phyloP scores from a whole-genome alignment of 2,888 invertebrate genomes.

The Neocrepidodera transversa region DNA sequence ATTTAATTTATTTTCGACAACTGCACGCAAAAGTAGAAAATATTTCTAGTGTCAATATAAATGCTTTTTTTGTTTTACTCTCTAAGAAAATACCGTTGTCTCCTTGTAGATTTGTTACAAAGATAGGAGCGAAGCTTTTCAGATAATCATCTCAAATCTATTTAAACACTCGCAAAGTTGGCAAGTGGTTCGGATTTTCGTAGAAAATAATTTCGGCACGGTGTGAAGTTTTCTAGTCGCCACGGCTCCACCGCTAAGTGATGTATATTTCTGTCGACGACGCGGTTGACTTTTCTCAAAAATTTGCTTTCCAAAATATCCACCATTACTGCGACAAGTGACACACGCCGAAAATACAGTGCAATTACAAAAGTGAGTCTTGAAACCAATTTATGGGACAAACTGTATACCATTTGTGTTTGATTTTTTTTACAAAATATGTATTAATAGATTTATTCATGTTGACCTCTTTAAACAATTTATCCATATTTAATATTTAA shows the following conservation, averaged over 20 bases:
- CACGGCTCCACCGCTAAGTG: conserved; percentile 20
- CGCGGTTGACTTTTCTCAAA: conserved; percentile 8
- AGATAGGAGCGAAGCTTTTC: conserved; percentile 27
- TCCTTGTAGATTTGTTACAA: conserved; percentile 21
- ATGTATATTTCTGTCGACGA: conserved; percentile 13
- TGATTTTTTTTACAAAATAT: not conserved
- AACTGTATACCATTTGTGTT: not conserved
- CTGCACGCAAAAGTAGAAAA: too few relatives aligned
- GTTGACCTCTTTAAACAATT: too few relatives aligned
- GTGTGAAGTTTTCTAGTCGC: conserved; percentile 12
- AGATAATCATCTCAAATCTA: conserved; percentile 30
- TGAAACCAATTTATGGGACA: conserved; percentile 4
- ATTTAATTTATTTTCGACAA: too few relatives aligned
- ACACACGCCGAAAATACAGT: conserved; percentile 14
- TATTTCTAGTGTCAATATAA: too few relatives aligned
- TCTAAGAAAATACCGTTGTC: too few relatives aligned
- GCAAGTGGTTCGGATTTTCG: conserved; percentile 30
- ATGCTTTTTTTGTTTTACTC: too few relatives aligned
- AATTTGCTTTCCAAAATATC: conserved; percentile 16
- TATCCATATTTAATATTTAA: too few relatives aligned
- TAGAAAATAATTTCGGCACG: conserved; percentile 23
- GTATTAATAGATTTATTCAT: too few relatives aligned
- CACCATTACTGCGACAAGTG: conserved; percentile 21
- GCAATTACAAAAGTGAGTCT: conserved; percentile 17
- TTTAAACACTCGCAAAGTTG: conserved; percentile 37